Evolutionary conservation across 2,888 invertebrate genomes (phyloP), one percentile per base, ranked within the genome.

Genomic region (Zele albiditarsus): DNA sequence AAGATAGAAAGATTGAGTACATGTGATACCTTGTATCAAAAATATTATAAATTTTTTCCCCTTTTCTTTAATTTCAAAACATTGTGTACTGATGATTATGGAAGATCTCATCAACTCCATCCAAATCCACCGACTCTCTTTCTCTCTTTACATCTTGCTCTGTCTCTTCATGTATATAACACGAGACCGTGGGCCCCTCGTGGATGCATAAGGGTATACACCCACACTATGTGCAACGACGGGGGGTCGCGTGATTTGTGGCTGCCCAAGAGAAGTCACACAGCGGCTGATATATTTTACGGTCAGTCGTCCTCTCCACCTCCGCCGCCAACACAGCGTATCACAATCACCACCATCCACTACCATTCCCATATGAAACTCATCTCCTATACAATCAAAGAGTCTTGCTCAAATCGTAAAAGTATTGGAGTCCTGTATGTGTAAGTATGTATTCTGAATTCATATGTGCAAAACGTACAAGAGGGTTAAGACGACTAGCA

Each of bases 251-350:
- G 87, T 89, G 89, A 89, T 89, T 89, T 89, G 89, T 88, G 88
- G 83, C 85, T 85, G 88, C 85, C 85, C 87, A 84, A 53, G 84
- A 87, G 86, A 89, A 89, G 89, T 89, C 89, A 85, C 89, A 87
- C 87, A 88, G 87, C 86, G 89, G 86, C 86, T 88, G 89, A 89
- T 89, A 89, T 89, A 89, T 89, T 89, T 89, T 88, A 89, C 88
- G 87, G 87, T 84, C 87, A 84, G 82, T 81, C 83, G 68, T 77
- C 69, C 77, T 77, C 78, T 80, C 78, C 79, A 79, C 76, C 78
- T 78, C 73, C 79, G 76, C 80, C 66, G 27, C 60, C 69, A 38
- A 60, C 38, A 42, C 62, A 42, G 77, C 80, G 76, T 65, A 82
- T 75, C 69, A 71, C 70, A 74, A 74, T 70, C 74, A 68, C 73